These are phyloP conservation scores for Anser cygnoides DNA, from an alignment of 2,113 vertebrate species.

Conservation along the genomic window DNA sequence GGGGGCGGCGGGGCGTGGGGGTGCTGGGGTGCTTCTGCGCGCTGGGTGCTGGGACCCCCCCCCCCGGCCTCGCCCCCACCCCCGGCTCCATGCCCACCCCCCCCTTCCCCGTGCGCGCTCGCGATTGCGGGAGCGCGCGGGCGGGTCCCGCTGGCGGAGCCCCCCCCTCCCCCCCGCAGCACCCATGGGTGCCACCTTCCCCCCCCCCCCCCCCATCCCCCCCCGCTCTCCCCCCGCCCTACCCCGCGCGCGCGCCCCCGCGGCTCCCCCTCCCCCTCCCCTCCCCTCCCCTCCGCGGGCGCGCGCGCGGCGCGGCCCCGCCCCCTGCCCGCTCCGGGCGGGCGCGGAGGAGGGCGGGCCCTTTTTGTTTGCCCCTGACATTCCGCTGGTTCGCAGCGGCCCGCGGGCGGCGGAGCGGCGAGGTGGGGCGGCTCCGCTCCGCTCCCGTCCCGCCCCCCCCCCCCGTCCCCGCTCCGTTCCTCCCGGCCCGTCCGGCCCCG, in stretches of 20 bases:
- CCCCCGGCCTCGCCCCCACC: not conserved
- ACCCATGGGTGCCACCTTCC: not conserved
- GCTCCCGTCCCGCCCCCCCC: not conserved
- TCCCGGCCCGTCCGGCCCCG: too few species aligned
- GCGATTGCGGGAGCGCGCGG: not conserved
- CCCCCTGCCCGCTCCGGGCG: not conserved
- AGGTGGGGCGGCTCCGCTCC: not conserved
- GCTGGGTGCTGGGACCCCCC: not conserved
- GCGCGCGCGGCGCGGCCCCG: not conserved
- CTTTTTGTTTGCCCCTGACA: conserved; percentile 32
- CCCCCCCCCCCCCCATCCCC: not conserved
- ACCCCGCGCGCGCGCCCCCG: not conserved
- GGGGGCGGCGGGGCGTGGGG: not conserved
- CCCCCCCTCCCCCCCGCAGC: not conserved
- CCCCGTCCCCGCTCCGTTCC: not conserved
- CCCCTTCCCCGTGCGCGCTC: not conserved
- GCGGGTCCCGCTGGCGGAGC: not conserved
- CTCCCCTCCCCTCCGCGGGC: not conserved
- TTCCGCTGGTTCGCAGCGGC: conserved; percentile 35
- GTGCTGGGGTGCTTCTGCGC: too few species aligned
- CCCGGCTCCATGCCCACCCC: not conserved
- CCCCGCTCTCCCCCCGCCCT: not conserved
- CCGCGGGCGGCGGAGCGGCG: not conserved
- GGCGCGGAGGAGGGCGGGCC: conserved; percentile 1
- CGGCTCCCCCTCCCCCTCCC: not conserved